Base-by-base conservation (phyloP, 2,797 vertebrate species). In the Halcyon smyrnensis region DNA sequence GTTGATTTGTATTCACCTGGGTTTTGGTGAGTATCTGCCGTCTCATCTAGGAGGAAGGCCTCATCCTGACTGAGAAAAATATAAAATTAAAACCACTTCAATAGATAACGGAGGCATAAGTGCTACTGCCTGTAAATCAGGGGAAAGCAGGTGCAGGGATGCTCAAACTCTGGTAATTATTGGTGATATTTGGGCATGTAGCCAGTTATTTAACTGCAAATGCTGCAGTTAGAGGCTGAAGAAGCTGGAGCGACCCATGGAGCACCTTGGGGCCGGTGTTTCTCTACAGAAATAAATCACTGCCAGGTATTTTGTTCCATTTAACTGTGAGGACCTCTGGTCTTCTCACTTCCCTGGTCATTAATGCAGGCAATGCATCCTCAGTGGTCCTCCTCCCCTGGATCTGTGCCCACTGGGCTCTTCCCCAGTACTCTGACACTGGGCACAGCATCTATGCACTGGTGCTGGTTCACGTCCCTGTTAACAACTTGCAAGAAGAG, bases 331-430 rank as follows among this genome's bases (percentile, higher is more conserved):
- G 8, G 4, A 23, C 1, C n/a, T 59, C 3, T 1, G 17, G 5
- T 25, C n/a, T 46, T 14, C 45, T 67, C 17, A 0, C 19, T 70
- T 39, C 8, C 14, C 48, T 5, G 43, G 28, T 8, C 7, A 0
- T 27, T 48, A 23, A 6, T 2, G 41, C 45, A 1, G 1, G 20
- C 15, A 1, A 0, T 0, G 0, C 8, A 5, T 6, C 77, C 57
- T 15, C 1, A 1, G 30, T 5, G 45, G 4, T 25, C 36, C n/a
- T 28, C 12, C 48, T 25, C 4, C 0, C 34, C 39, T 3, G 19
- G 39, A 8, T 11, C 65, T 0, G 2, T 28, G 77, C 41, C 93
- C 2, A 0, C 36, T 15, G 81, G 78, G 87, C 65, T 78, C 45
- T 8, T 2, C 28, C 84, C 84, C 48, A 50, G 64, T 30, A 17